Evolutionary conservation across 2,888 invertebrate genomes (phyloP).

Genomic region (Aphidoletes aphidimyza): DNA sequence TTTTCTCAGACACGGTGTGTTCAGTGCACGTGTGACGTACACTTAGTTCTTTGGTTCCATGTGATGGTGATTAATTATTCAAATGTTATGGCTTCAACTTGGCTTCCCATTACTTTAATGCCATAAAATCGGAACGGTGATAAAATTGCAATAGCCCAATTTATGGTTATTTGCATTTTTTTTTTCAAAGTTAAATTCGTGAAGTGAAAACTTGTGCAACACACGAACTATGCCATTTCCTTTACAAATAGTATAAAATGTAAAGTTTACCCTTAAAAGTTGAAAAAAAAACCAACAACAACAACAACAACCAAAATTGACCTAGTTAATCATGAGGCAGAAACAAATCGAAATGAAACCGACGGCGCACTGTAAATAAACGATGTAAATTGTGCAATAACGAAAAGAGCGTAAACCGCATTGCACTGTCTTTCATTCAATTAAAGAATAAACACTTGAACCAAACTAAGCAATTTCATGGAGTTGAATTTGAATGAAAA

Average conservation of each 20-base stretch:
- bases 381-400: neutral
- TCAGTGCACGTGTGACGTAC: neutral
- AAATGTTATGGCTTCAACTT: slow-evolving; percentile 30
- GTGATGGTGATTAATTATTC: slow-evolving; percentile 19
- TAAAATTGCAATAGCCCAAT: slow-evolving; percentile 25
- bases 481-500: neutral
- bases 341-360: neutral
- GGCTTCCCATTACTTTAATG: neutral
- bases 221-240: neutral
- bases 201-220: neutral
- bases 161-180: neutral
- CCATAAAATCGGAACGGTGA: slow-evolving; percentile 21
- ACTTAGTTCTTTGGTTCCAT: neutral
- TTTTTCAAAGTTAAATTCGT: neutral
- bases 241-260: neutral
- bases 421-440: neutral
- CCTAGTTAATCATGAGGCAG: neutral
- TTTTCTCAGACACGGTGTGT: neutral
- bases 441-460: neutral
- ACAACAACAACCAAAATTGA: neutral
- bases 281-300: too few species aligned
- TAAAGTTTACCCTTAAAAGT: neutral
- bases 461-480: neutral
- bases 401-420: neutral
- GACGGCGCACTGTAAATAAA: neutral